Conservation (phyloP, 1,140 invertebrate genomes). For the Melipona quadrifasciata region DNA sequence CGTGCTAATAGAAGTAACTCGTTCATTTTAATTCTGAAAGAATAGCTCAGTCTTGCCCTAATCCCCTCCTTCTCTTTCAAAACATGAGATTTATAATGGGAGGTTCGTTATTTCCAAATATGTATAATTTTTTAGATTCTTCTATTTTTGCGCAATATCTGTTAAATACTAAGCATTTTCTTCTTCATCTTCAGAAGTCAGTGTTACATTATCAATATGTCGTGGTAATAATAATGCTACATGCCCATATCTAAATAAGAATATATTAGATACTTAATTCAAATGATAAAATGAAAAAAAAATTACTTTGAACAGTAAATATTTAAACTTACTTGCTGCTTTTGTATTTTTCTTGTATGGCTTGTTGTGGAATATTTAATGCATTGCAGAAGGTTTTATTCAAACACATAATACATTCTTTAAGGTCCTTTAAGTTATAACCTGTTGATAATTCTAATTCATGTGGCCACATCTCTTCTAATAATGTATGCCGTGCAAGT, state of each 20-base stretch:
- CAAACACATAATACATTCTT: conserved; percentile 86
- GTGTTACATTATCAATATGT: conserved; percentile 71
- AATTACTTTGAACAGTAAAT: background rate
- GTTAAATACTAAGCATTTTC: conserved; percentile 71
- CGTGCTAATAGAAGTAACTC: conserved; percentile 62
- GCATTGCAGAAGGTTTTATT: conserved; percentile 87
- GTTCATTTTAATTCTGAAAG: conserved; percentile 64
- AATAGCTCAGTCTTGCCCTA: conserved; percentile 71
- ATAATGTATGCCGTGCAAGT: conserved; percentile 89
- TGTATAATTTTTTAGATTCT: conserved; percentile 54
- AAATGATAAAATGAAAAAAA: conserved; percentile 1
- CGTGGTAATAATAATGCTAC: conserved; percentile 77
- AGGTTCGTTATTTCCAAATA: conserved; percentile 71
- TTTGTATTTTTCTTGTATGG: conserved; percentile 93
- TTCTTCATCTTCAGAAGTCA: conserved; percentile 72
- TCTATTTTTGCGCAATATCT: conserved; percentile 36
- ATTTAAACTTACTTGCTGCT: conserved; percentile 84
- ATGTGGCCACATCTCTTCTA: conserved; percentile 85
- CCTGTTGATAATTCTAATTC: conserved; percentile 86
- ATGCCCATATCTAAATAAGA: conserved; percentile 73
- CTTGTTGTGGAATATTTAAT: conserved; percentile 87
- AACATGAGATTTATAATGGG: conserved; percentile 52
- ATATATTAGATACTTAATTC: conserved; percentile 25
- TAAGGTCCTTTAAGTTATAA: conserved; percentile 87
- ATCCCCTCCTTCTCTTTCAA: conserved; percentile 69